Base-by-base conservation (phyloP, 2,888 invertebrate genomes). In the Diadegma fenestrale region DNA sequence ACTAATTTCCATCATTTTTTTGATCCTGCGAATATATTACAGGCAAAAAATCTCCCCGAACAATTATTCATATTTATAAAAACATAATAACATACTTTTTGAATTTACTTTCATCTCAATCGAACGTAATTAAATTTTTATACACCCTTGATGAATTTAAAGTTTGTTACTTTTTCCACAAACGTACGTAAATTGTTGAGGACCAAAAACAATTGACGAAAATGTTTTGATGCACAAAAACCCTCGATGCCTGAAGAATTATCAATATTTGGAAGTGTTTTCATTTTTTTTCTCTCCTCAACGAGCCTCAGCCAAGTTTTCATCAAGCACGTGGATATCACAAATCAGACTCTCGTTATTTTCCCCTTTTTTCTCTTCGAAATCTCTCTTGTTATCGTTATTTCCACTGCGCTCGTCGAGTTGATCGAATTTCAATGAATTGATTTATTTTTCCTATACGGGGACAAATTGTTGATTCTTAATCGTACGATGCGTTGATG, bases 191-290 rank as follows among this genome's bases (percentile, higher is more conserved):
- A 12, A 12, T 26, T 14, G 4, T 58, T 26, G 14, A 22, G 58
- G 12, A 14, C 1, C 26, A 26, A 58, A 58, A 58, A 58, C 0
- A 6, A 22, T 26, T 58, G 58, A 58, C 5, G 26, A 10, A 58
- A 58, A 58, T 58, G 54, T 26, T 26, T 26, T 26, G 22, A 26
- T 54, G 54, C 54, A 26, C 54, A 54, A 48, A 54, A 4, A 26
- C 22, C 54, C 12, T 54, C 12, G 22, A 22, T 22, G 22, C 22
- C 72, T 80, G 61, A 54, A 83, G 48, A 80, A 86, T 64, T 86
- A 87, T 86, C 84, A 86, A 87, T 86, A 86, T 85, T 86, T 82
- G 83, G 80, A 85, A 80, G 54, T 22, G 54, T 26, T 51, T 8
- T 6, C 0, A 2, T 19, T 19, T 54, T 22, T 54, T 10, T 26